Base-by-base conservation (phyloP, 2,888 invertebrate species). In the Thereva nobilitata region DNA sequence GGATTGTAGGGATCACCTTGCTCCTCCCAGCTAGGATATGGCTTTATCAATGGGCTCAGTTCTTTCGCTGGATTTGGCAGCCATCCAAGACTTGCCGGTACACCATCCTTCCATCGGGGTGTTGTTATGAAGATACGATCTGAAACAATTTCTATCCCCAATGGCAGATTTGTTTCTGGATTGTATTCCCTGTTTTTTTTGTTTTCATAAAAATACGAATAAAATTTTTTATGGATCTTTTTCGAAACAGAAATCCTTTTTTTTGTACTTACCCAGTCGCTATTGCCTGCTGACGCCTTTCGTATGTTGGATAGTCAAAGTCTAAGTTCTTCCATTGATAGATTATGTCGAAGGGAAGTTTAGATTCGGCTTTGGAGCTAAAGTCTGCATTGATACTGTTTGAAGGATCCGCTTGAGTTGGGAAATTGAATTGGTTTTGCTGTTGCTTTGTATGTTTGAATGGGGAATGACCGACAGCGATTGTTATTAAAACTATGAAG, bases 321-420 rank as follows among this genome's bases (percentile, higher is more conserved):
- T 93, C 92, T 4, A 93, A 78, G 42, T 84, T 83, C 70, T 86
- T 87, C 92, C 92, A 93, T 67, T 87, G 86, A 76, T 89, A 90
- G 34, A 89, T 82, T 35, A 87, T 86, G 68, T 76, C 68, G 69
- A 79, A 76, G 4, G 64, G 57, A 66, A 23, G 23, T 23, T 23
- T 23, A 23, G 23, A 23, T 23, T 23, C 23, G 1, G 23, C 1
- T 23, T 23, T 23, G 1, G 2, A 2, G 23, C 23, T 23, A 2
- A 23, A 23, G 23, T 23, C 23, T 23, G 23, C 23, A 23, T 23
- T 23, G 23, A 23, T 1, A 23, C 23, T 23, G 23, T 23, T 23
- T 1, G 23, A 23, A 23, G 23, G 23, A 23, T 23, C 23, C 23
- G 23, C 23, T 23, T 23, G 23, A 23, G 23, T 23, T 2, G 23